Conservation (phyloP, 92 coral and sea anemone species). For the Actinernus sp. region DNA sequence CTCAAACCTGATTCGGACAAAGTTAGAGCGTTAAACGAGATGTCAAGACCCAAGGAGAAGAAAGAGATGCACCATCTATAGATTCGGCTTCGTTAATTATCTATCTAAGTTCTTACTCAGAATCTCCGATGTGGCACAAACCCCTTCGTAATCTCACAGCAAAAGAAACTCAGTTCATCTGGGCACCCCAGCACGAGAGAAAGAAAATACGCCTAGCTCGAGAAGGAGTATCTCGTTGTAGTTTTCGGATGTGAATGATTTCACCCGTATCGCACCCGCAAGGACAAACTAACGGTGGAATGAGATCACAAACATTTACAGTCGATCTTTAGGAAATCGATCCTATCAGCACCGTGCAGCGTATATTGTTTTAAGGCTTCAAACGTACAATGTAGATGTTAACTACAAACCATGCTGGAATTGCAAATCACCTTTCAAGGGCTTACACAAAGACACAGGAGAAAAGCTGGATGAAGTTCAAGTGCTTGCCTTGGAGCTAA, state of each 20-base stretch:
- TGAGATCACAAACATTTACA: slow-evolving; percentile 25
- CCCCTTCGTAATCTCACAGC: no score
- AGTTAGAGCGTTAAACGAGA: no score
- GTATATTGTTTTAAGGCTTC: slow-evolving; percentile 20
- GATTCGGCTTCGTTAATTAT: no score
- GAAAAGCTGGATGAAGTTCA: slow-evolving; percentile 16
- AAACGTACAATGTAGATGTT: slow-evolving; percentile 21
- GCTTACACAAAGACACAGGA: slow-evolving; percentile 16
- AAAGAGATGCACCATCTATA: no score
- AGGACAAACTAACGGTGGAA: slow-evolving; percentile 14
- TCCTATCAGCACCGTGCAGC: slow-evolving; percentile 7
- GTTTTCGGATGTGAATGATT: slow-evolving; percentile 34
- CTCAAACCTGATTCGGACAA: no score
- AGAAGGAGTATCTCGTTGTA: slow-evolving; percentile 18
- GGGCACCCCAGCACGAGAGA: no score
- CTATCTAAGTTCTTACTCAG: no score
- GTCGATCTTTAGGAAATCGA: slow-evolving; percentile 17
- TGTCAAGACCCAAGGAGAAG: no score
- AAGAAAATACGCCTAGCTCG: slow-evolving; percentile 20
- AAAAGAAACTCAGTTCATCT: no score
- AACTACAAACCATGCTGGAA: slow-evolving; percentile 24
- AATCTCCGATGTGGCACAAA: no score
- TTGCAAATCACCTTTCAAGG: slow-evolving; percentile 32
- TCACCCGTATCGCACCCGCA: slow-evolving; percentile 19
- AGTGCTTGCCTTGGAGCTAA: slow-evolving; percentile 44